phyloP scores from a whole-genome alignment of 1,140 invertebrate species.

The Drosophila insularis region DNA sequence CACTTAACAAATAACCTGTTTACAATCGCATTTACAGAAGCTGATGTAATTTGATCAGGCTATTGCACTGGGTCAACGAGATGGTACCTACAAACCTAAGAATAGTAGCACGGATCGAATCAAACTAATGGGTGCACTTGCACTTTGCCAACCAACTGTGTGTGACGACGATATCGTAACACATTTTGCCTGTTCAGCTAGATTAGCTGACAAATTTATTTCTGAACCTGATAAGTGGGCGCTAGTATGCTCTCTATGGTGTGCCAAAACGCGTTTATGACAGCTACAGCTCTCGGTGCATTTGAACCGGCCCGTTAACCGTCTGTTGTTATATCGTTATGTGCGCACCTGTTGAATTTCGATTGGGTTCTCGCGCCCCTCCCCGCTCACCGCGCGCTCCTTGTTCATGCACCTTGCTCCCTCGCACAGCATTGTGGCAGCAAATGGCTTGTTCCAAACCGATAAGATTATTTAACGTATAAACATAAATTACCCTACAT shows the following conservation, averaged over 20 bases:
- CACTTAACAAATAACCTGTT: conserved; percentile 51
- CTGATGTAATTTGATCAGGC: conserved; percentile 65
- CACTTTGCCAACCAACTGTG: conserved; percentile 25
- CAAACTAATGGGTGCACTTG: conserved; percentile 50
- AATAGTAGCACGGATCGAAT: conserved; percentile 14
- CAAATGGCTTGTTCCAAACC: conserved; percentile 60
- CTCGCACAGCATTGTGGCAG: conserved; percentile 36
- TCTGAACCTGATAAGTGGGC: conserved; percentile 56
- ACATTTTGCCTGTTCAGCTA: conserved; percentile 36
- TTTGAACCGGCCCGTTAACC: conserved; percentile 36
- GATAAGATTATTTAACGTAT: conserved; percentile 69
- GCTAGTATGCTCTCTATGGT: conserved; percentile 24
- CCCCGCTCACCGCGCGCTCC: no score
- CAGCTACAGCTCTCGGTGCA: conserved; percentile 44
- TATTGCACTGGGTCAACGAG: conserved; percentile 74
- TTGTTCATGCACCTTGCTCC: neutral
- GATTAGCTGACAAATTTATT: conserved; percentile 66
- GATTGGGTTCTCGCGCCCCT: conserved; percentile 4
- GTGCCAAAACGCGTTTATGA: conserved; percentile 51
- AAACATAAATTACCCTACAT: conserved; percentile 56
- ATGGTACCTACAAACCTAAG: conserved; percentile 26
- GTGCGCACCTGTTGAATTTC: conserved; percentile 65
- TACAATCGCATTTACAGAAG: conserved; percentile 19
- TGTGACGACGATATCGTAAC: conserved; percentile 37
- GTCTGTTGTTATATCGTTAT: conserved; percentile 26